A percentile compares a stretch with the other conserved stretches of the same genome.
Evolutionary conservation across 2,797 vertebrate genomes (phyloP).

Genomic region (Lepilemur septentrionalis): DNA sequence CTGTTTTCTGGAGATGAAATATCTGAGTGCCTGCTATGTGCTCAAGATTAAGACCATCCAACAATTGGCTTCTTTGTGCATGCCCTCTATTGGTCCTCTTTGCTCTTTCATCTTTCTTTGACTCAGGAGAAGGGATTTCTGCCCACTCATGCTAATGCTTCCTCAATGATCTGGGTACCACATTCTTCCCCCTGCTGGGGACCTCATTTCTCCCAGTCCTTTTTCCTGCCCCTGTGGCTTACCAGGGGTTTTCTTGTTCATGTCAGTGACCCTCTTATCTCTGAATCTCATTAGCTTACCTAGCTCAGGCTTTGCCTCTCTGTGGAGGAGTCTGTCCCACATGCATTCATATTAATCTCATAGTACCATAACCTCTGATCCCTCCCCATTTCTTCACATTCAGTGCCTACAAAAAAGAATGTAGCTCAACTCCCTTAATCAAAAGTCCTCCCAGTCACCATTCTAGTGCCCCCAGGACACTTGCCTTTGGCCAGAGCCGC

Average conservation of each 20-base stretch:
- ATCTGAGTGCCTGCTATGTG: neutral
- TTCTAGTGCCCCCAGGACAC: neutral
- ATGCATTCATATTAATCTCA: neutral
- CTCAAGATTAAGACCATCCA: neutral
- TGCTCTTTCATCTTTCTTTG: neutral
- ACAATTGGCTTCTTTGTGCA: neutral
- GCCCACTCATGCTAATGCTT: neutral
- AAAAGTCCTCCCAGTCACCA: neutral
- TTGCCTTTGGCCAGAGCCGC: neutral
- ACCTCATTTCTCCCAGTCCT: neutral
- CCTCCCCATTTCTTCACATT: neutral
- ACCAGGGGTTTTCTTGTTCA: neutral
- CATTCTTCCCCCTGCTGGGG: neutral
- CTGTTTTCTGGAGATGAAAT: slow-evolving; percentile 14
- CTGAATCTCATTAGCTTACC: neutral
- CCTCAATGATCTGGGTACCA: neutral
- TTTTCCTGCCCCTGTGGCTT: neutral
- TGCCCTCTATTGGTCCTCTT: neutral
- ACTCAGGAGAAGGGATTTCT: neutral
- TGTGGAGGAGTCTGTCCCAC: too few species aligned
- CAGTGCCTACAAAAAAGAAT: neutral
- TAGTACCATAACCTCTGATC: neutral
- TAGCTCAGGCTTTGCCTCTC: neutral
- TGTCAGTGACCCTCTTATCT: neutral
- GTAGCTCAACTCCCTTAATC: neutral